Evolutionary conservation across 2,888 invertebrate species (phyloP).

Genomic region (Sesia apiformis): DNA sequence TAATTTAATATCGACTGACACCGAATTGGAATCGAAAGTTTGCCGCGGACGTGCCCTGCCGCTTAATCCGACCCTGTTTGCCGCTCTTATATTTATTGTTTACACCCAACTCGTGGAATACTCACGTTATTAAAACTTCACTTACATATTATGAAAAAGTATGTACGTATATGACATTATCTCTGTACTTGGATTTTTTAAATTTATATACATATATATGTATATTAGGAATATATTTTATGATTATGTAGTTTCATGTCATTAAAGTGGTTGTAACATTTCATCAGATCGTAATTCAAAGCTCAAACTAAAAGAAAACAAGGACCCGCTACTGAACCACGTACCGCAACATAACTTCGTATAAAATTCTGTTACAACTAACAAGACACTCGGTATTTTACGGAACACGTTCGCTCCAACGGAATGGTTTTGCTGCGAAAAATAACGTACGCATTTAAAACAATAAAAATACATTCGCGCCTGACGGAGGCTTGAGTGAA

Average conservation of each 20-base stretch:
- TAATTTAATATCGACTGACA: slow-evolving; percentile 74
- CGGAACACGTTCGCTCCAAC: slow-evolving; percentile 8
- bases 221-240: no score
- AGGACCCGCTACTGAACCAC: slow-evolving; percentile 37
- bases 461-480: slow-evolving; percentile 58
- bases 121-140: slow-evolving; percentile 7
- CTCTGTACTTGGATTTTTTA: no score
- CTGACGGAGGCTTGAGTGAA: slow-evolving; percentile 53
- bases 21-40: slow-evolving; percentile 72
- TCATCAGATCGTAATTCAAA: no score
- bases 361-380: slow-evolving; percentile 25
- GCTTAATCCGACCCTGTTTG: slow-evolving; percentile 47
- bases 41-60: slow-evolving; percentile 57
- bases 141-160: no score
- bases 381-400: slow-evolving; percentile 7
- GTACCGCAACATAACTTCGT: slow-evolving; percentile 32
- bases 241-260: no score
- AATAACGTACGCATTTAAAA: slow-evolving; percentile 64
- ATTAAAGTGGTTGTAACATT: no score
- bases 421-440: slow-evolving; percentile 34
- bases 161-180: slow-evolving; percentile 1
- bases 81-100: slow-evolving; percentile 50
- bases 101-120: slow-evolving; percentile 22
- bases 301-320: no score
- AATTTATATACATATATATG: no score